Evolutionary conservation across 2,888 invertebrate genomes (phyloP), one percentile per base, ranked within the genome.

Genomic region (Harpalus rufipes): DNA sequence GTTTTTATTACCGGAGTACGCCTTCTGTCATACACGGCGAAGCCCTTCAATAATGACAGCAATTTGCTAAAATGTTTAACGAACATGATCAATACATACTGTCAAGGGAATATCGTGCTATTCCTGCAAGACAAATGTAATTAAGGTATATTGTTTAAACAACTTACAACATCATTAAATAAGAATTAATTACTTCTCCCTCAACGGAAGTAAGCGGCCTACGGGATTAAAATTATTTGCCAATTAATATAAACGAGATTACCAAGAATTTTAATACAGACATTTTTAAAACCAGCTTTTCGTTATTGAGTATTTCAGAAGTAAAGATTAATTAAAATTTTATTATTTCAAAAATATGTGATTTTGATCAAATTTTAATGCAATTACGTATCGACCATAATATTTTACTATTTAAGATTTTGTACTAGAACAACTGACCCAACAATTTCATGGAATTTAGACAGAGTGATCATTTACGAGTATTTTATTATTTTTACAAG

Each of bases 11-110:
- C 44, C 44, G 10, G 44, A 51, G 44, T 51, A 8, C 44, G 44
- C 44, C 44, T 51, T 51, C 44, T 32, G 44, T 51, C 44, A 51
- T 51, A 51, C 44, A 51, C 44, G 44, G 10, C 44, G 44, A 7
- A 51, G 44, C 44, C 12, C 44, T 51, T 51, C 44, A 51, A 51
- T 51, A 51, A 51, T 51, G 44, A 51, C 44, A 51, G 44, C 44
- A 51, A 51, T 51, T 51, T 51, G 44, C 44, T 51, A 51, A 51
- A 51, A 51, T 51, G 44, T 51, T 51, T 51, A 51, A 51, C 44
- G 44, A 10, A 51, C 44, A 10, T 51, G 44, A 51, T 51, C 44
- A 51, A 51, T 51, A 51, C 44, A 12, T 12, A 3, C 21, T 12
- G 44, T 51, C 44, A 12, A 10, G 44, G 44, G 44, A 51, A 51